These are phyloP conservation scores for Amblyjoppa proteus DNA, from an alignment of 2,888 invertebrate species.

Conservation along the genomic window DNA sequence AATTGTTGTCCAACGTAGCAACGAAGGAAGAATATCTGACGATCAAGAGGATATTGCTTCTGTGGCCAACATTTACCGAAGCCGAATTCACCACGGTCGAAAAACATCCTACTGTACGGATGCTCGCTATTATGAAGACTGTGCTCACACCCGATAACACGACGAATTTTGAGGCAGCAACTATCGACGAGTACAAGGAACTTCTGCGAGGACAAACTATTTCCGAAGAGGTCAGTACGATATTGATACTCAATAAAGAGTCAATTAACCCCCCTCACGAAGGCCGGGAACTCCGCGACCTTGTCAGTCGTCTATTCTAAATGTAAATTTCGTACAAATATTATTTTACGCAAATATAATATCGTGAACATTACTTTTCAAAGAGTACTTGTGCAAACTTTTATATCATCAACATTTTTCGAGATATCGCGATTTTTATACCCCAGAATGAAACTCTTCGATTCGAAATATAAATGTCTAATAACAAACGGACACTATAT, in stretches of 20 bases:
- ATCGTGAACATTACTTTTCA: no score
- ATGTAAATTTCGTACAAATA: no score
- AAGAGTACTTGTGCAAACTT: no score
- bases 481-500: no score
- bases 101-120: constrained; percentile 75
- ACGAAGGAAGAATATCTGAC: constrained; percentile 75
- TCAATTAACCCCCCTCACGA: neutral
- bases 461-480: no score
- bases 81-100: constrained; percentile 72
- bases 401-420: no score
- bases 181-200: constrained; percentile 79
- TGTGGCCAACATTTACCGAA: constrained; percentile 76
- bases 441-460: no score
- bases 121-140: constrained; percentile 71
- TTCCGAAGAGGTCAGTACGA: constrained; percentile 73
- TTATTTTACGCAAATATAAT: no score
- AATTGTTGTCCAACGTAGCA: constrained; percentile 71
- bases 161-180: constrained; percentile 67
- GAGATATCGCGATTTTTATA: no score
- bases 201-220: constrained; percentile 73
- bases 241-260: constrained; percentile 6
- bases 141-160: constrained; percentile 70
- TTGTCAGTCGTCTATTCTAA: no score
- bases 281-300: no score
- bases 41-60: constrained; percentile 75